A percentile compares a stretch with the other conserved stretches of the same genome.
These are phyloP conservation scores for Dermochelys coriacea DNA, from an alignment of 2,797 vertebrate species.

Conservation along the genomic window DNA sequence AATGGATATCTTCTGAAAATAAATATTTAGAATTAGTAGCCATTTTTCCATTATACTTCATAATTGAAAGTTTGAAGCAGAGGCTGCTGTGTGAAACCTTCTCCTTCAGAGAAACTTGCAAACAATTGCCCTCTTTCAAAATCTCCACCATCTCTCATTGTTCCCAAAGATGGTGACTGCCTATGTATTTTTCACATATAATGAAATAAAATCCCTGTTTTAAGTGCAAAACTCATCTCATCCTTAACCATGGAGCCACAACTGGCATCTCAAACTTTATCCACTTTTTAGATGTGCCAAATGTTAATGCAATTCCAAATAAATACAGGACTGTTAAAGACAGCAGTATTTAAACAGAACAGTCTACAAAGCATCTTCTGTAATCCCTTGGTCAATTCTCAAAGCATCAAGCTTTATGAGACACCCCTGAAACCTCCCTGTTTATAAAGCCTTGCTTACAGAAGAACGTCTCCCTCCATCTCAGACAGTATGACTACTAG, in stretches of 20 bases:
- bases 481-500: slow-evolving; percentile 55
- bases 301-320: slow-evolving; percentile 46
- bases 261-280: slow-evolving; percentile 27
- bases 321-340: slow-evolving; percentile 58
- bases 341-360: slow-evolving; percentile 66
- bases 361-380: slow-evolving; percentile 66
- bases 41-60: neutral
- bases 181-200: neutral
- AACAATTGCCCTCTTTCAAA: neutral
- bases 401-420: slow-evolving; percentile 56
- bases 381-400: slow-evolving; percentile 59
- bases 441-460: slow-evolving; percentile 62
- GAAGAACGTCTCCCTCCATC: neutral
- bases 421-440: slow-evolving; percentile 30
- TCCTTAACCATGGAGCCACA: neutral
- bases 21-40: neutral
- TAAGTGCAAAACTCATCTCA: neutral
- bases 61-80: neutral
- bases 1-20: neutral
- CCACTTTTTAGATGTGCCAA: neutral
- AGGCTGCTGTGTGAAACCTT: neutral
- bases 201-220: neutral
- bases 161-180: neutral
- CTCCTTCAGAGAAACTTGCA: neutral
- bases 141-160: neutral